Evolutionary conservation across 1,140 invertebrate genomes (phyloP).

Genomic region (Tetramorium alpestre): DNA sequence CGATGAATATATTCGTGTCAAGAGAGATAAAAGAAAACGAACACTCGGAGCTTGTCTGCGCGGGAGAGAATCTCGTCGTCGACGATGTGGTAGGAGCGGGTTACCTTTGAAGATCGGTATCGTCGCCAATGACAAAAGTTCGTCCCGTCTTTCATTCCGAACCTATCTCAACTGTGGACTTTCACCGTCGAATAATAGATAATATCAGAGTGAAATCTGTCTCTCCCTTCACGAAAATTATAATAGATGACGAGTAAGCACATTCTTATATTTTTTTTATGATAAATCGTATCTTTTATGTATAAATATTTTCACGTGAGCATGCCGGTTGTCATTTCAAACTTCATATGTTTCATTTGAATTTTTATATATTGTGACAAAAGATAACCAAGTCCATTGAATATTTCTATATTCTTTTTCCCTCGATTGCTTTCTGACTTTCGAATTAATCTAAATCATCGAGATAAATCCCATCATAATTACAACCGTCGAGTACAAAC

Average conservation of each 20-base stretch:
- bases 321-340: not conserved
- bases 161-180: constrained; percentile 43
- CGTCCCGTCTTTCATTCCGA: constrained; percentile 41
- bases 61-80: constrained; percentile 44
- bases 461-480: not conserved
- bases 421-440: not conserved
- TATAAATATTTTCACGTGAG: not conserved
- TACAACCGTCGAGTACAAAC: not conserved
- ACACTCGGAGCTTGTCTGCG: constrained; percentile 47
- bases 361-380: not conserved
- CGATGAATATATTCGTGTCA: constrained; percentile 55
- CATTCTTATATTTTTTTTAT: not conserved
- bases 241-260: not conserved
- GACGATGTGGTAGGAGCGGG: constrained; percentile 42
- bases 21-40: constrained; percentile 54
- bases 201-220: not conserved
- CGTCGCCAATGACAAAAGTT: constrained; percentile 49
- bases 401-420: not conserved
- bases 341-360: not conserved
- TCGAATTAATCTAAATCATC: constrained; percentile 7
- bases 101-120: constrained; percentile 59
- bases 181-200: constrained; percentile 20
- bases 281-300: not conserved
- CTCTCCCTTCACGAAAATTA: not conserved
- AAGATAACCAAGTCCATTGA: not conserved